A percentile compares a stretch with the other conserved stretches of the same genome.
Evolutionary conservation across 2,888 invertebrate genomes (phyloP).

Genomic region (Polymixis flavicincta): DNA sequence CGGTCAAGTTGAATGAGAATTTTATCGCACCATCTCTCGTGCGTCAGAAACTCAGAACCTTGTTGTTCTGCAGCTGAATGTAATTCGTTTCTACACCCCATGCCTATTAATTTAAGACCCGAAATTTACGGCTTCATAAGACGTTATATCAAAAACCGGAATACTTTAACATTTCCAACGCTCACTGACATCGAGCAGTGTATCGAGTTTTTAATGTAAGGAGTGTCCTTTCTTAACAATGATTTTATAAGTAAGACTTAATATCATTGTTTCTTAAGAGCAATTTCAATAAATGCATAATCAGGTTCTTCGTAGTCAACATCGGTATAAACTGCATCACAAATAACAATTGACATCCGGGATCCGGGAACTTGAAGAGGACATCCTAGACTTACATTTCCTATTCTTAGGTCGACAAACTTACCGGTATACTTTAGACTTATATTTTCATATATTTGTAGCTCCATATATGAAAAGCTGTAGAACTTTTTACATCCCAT

Average conservation of each 20-base stretch:
- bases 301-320: slow-evolving; percentile 25
- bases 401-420: slow-evolving; percentile 13
- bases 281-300: slow-evolving; percentile 6
- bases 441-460: no score
- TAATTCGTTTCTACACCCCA: slow-evolving; percentile 2
- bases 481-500: slow-evolving; percentile 40
- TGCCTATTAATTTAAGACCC: background rate
- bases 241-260: no score
- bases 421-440: background rate
- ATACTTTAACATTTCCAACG: background rate
- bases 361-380: slow-evolving; percentile 24
- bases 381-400: slow-evolving; percentile 34
- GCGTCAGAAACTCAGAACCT: slow-evolving; percentile 34
- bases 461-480: slow-evolving; percentile 5
- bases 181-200: background rate
- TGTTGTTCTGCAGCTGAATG: background rate
- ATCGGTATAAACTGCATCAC: slow-evolving; percentile 19
- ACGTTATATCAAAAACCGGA: background rate
- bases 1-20: slow-evolving; percentile 33
- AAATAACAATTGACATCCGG: slow-evolving; percentile 46
- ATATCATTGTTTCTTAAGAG: no score
- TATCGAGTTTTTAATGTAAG: background rate
- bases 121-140: background rate
- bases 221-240: background rate
- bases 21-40: slow-evolving; percentile 34